Evolutionary conservation across 2,888 invertebrate species (phyloP), one percentile per base, ranked within the genome.

Genomic region (Camponotus fellah): DNA sequence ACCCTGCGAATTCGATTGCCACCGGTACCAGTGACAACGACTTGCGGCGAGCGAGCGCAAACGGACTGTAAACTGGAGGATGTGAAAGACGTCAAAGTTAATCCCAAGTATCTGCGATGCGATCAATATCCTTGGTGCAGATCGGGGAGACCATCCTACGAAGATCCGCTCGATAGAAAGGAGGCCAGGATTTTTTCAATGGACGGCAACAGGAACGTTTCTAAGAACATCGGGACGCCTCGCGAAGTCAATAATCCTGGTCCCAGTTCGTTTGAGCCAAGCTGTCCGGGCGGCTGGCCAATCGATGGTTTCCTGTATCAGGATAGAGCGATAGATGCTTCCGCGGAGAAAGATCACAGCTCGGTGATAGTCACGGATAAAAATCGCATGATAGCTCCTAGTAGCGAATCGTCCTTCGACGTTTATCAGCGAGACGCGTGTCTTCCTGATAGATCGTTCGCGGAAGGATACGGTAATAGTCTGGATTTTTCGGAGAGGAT

Each of bases 1-100:
- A 89, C 93, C 3, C 89, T 94, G 2, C 92, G 86, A 26, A 93
- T 94, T 9, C 86, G 88, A 10, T 88, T 94, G n/a, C 94, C 94
- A 6, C 88, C 91, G 10, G 82, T 93, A 4, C 91, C 92, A 1
- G 74, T 77, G 66, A 86, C 87, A 79, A 83, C 88, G 26, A 74
- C 12, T 12, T 82, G 84, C 32, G 46, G 37, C 12, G 82, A 81
- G 9, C 79, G 60, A 21, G 2, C 34, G n/a, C 53, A n/a, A 12
- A 14, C 86, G 8, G 88, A 91, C 34, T 91, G 88, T 71, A 89
- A 90, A 53, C 87, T 86, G 58, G 92, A 93, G 43, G 91, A 92
- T 80, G 83, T 90, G n/a, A 91, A 92, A 60, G 91, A 92, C 80
- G 83, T 87, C 17, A 90, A 92, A 83, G 88, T 91, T 77, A 89